Conservation (phyloP, 1,140 invertebrate species). For the Conopomorpha cramerella region DNA sequence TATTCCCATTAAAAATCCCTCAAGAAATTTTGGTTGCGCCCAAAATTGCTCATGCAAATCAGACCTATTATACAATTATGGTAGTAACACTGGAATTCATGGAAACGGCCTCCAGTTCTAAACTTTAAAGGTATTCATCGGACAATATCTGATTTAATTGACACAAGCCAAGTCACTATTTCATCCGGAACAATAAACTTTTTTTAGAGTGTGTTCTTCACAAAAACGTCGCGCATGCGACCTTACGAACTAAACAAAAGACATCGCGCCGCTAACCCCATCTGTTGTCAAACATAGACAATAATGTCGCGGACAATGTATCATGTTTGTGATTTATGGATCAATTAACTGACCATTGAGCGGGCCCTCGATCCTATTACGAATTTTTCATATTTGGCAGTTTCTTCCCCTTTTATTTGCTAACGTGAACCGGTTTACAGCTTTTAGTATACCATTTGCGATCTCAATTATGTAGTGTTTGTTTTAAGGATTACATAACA, state of each 20-base stretch:
- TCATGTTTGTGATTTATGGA: slow-evolving; percentile 35
- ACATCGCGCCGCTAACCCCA: slow-evolving; percentile 20
- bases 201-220: background rate
- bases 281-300: slow-evolving; percentile 13
- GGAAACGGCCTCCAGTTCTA: background rate
- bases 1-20: no score
- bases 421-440: no score
- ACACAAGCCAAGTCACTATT: background rate
- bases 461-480: no score
- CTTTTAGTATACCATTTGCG: no score
- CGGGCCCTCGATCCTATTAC: no score
- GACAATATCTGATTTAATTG: background rate
- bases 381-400: no score
- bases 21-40: no score
- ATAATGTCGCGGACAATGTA: slow-evolving; percentile 13
- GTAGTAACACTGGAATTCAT: background rate
- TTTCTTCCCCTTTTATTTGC: no score
- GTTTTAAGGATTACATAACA: no score
- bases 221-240: background rate
- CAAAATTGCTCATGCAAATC: no score
- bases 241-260: slow-evolving; percentile 33
- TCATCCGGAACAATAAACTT: background rate
- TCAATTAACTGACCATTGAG: slow-evolving; percentile 56
- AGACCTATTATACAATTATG: no score
- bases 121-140: background rate